phyloP scores from a whole-genome alignment of 2,888 invertebrate species.

The Halictus quadricinctus region DNA sequence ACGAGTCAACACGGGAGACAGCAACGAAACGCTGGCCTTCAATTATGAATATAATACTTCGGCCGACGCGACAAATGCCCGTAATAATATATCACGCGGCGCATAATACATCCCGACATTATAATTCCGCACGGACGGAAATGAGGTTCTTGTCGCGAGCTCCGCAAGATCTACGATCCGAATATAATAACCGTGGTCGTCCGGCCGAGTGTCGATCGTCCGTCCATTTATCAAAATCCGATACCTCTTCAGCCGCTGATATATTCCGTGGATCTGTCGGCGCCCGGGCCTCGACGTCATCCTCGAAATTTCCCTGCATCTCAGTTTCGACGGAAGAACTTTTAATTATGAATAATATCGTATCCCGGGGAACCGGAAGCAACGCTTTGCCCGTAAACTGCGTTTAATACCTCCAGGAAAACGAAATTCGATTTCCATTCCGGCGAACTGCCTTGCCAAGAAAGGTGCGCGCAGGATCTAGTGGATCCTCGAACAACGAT shows the following conservation, averaged over 20 bases:
- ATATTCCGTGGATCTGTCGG: background rate
- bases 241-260: background rate
- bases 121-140: conserved; percentile 59
- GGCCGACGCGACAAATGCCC: conserved; percentile 51
- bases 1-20: conserved; percentile 49
- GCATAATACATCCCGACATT: conserved; percentile 56
- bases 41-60: conserved; percentile 53
- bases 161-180: conserved; percentile 58
- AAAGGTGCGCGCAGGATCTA: background rate
- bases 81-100: conserved; percentile 29
- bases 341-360: conserved; percentile 36
- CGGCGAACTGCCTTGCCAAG: background rate
- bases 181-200: conserved; percentile 61
- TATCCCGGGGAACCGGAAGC: background rate
- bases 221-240: conserved; percentile 57
- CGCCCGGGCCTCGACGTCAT: background rate
- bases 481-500: background rate
- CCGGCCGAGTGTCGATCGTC: conserved; percentile 57
- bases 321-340: conserved; percentile 4
- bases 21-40: conserved; percentile 25
- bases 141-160: conserved; percentile 59
- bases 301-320: conserved; percentile 1
- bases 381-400: background rate
- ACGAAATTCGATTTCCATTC: conserved; percentile 8
- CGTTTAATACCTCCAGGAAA: background rate